Evolutionary conservation across 2,113 vertebrate genomes (phyloP).

Genomic region (Micronisus gabar): DNA sequence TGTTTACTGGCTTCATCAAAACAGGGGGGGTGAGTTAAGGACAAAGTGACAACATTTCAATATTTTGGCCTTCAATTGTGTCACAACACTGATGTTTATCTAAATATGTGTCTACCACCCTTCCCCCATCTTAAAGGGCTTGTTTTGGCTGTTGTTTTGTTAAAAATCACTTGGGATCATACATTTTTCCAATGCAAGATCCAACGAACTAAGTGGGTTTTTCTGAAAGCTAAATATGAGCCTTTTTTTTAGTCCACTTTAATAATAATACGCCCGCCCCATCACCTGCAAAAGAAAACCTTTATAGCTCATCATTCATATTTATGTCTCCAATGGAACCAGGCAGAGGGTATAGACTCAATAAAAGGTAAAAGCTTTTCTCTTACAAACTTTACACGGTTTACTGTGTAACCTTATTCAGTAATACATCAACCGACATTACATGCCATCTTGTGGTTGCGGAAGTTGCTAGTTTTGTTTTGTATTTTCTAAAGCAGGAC

Average conservation of each 20-base stretch:
- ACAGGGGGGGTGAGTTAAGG: constrained; percentile 27
- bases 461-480: background rate
- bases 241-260: background rate
- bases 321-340: background rate
- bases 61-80: constrained; percentile 46
- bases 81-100: constrained; percentile 53
- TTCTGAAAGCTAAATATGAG: background rate
- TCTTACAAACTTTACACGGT: background rate
- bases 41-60: constrained; percentile 40
- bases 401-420: background rate
- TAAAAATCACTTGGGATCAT: constrained; percentile 5
- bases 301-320: background rate
- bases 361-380: background rate
- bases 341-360: background rate
- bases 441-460: background rate
- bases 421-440: background rate
- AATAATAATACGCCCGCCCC: background rate
- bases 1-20: constrained; percentile 40
- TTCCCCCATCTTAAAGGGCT: constrained; percentile 19
- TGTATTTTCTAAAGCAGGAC: background rate
- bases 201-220: background rate
- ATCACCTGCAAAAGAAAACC: background rate
- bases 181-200: background rate
- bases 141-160: background rate
- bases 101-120: constrained; percentile 27